Percentiles rank a stretch among this genome's conserved stretches.
phyloP scores from a whole-genome alignment of 1,140 invertebrate species.

The Aphelenchoides fujianensis region DNA sequence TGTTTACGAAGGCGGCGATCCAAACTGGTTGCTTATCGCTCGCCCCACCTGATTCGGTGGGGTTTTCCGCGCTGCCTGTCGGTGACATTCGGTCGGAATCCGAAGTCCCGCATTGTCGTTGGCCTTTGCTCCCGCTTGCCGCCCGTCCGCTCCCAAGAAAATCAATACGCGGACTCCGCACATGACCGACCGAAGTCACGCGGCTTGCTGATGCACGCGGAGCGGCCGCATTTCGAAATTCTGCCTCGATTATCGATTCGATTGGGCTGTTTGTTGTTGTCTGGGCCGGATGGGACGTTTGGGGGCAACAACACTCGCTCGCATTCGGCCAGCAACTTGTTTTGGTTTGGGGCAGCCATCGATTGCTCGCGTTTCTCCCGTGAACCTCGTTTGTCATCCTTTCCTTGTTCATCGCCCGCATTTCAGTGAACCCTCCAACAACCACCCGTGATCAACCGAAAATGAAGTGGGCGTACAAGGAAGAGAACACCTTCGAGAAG shows the following conservation, averaged over 20 bases:
- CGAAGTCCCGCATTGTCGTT: neutral
- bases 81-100: neutral
- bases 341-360: no score
- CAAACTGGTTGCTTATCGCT: slow-evolving; percentile 3
- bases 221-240: no score
- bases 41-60: neutral
- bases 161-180: neutral
- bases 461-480: slow-evolving; percentile 99
- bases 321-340: no score
- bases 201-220: neutral
- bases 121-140: neutral
- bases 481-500: slow-evolving; percentile 97
- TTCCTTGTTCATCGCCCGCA: no score
- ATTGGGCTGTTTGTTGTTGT: no score
- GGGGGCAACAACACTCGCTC: no score
- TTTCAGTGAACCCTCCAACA: slow-evolving; percentile 24
- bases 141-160: neutral
- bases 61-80: neutral
- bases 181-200: slow-evolving; percentile 16
- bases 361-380: slow-evolving; percentile 8
- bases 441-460: slow-evolving; percentile 43
- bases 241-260: neutral
- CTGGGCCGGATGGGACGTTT: no score
- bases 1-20: slow-evolving; percentile 12
- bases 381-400: slow-evolving; percentile 26